Conservation (phyloP, 2,797 vertebrate genomes). For the Neosalanx taihuensis region DNA sequence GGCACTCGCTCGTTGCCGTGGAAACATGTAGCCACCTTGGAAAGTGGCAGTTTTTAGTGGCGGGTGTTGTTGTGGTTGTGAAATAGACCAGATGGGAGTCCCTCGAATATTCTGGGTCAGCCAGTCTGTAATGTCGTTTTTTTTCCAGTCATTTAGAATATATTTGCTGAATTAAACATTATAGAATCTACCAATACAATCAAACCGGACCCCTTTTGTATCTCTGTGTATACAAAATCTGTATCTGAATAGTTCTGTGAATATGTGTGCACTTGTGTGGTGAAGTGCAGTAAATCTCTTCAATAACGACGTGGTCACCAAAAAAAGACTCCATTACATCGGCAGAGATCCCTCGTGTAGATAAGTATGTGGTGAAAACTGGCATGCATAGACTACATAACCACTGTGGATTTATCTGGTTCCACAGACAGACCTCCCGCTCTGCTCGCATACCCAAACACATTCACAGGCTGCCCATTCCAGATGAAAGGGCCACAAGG, state of each 20-base stretch:
- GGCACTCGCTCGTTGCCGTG: constrained; percentile 59
- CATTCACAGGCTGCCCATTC: not conserved
- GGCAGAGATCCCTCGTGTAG: constrained; percentile 3
- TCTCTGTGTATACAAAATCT: not conserved
- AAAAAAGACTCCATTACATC: not conserved
- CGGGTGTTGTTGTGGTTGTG: constrained; percentile 56
- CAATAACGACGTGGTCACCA: not conserved
- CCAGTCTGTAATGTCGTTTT: not conserved
- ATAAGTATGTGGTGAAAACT: constrained; percentile 47
- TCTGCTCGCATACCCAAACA: constrained; percentile 1
- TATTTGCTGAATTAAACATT: not conserved
- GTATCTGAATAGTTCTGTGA: not conserved
- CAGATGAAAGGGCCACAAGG: not conserved
- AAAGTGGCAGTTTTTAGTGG: constrained; percentile 64
- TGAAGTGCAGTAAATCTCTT: constrained; percentile 8
- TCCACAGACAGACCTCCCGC: constrained; percentile 42
- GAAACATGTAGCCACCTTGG: constrained; percentile 59
- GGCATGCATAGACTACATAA: constrained; percentile 14
- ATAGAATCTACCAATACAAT: not conserved
- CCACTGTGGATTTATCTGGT: constrained; percentile 1
- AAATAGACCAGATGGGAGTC: constrained; percentile 68
- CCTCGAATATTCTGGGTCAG: constrained; percentile 40
- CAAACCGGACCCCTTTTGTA: not conserved
- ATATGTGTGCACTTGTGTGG: not conserved
- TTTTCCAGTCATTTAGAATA: not conserved